Conservation (phyloP, 2,888 invertebrate genomes). For the Tiliacea citrago region DNA sequence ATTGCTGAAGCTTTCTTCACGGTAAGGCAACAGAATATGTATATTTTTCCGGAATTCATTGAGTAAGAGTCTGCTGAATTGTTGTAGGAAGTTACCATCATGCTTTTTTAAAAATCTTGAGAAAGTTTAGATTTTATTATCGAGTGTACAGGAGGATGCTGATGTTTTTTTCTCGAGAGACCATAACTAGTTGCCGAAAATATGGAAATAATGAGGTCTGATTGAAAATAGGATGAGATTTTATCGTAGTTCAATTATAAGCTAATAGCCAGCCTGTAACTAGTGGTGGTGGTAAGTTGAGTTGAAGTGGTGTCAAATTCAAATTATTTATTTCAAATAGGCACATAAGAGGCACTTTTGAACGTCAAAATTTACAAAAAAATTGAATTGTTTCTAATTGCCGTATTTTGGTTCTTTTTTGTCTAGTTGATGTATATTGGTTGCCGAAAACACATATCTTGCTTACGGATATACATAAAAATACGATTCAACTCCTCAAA, state of each 20-base stretch:
- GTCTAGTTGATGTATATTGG: not conserved
- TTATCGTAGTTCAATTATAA: too few relatives aligned
- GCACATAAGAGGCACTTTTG: too few relatives aligned
- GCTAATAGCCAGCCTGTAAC: not conserved
- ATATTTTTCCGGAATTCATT: not conserved
- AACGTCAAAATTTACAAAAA: too few relatives aligned
- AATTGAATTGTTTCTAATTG: too few relatives aligned
- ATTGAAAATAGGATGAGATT: not conserved
- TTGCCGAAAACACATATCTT: not conserved
- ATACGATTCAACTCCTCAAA: conserved; percentile 13
- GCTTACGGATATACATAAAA: not conserved
- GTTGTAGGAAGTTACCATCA: not conserved
- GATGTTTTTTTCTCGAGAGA: not conserved
- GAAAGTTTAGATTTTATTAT: not conserved
- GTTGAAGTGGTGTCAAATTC: too few relatives aligned
- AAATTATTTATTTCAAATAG: too few relatives aligned
- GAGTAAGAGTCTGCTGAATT: not conserved
- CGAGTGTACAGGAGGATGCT: not conserved
- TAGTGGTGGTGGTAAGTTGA: not conserved
- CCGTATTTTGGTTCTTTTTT: too few relatives aligned
- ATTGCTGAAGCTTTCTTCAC: not conserved
- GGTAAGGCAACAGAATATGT: too few relatives aligned
- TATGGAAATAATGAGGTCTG: not conserved
- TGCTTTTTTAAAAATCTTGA: too few relatives aligned
- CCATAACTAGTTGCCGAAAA: not conserved